Evolutionary conservation across 2,113 vertebrate genomes (phyloP), one percentile per base, ranked within the genome.

Genomic region (Indri indri): DNA sequence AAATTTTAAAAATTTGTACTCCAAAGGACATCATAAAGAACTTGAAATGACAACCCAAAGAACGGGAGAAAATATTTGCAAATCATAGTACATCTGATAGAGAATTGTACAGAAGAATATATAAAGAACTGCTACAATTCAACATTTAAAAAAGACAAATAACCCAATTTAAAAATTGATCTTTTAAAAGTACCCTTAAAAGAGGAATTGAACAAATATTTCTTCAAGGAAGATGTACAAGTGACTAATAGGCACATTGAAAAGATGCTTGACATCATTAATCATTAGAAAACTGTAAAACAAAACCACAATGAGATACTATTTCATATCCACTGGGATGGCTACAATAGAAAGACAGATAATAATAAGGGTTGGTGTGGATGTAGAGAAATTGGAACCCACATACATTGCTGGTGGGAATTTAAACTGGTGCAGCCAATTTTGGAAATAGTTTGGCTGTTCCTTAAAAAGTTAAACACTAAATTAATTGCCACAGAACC

Each of bases 31-130:
- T 80, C 9, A 27, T 63, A 63, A 30, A 63, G 59, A 30, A 10
- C 59, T 27, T 61, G 10, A 27, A 27, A 61, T 11, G 25, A 63
- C 27, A 63, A 63, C 27, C 25, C 6, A 74, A 40, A 87, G 74
- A 92, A 85, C 79, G 3, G 59, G 10, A 87, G 40, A 73, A 96
- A 71, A 65, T 70, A 89, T 89, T 82, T 77, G 25, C 37, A 96
- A 95, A 71, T 52, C 2, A 52, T 65, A 57, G 40, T 18, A 47
- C 61, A 23, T 59, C 7, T 59, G 7, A 57, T 92, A 87, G 25
- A 0, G 23, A 45, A 45, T 77, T 71, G 2, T 47, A 63, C 65
- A 32, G 0, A 52, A 86, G 59, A 91, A 42, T 52, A 73, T 88
- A 42, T 71, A 65, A 45, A 63, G 8, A 85, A 65, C 42, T 90